Percentiles rank a stretch among this genome's conserved stretches.
phyloP scores from a whole-genome alignment of 2,888 invertebrate genomes.

The Microctonus brassicae region DNA sequence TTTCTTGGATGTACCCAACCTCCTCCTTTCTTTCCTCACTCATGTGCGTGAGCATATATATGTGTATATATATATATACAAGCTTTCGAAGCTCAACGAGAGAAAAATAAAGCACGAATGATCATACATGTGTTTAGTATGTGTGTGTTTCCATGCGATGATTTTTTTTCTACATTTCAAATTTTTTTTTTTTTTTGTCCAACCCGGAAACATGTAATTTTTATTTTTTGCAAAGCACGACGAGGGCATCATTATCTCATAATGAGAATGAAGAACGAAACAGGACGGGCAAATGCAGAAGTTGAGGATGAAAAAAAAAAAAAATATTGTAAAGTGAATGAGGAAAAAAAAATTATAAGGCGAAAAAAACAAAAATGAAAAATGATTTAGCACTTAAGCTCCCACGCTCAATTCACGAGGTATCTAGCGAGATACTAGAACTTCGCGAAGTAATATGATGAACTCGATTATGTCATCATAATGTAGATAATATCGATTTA shows the following conservation, averaged over 20 bases:
- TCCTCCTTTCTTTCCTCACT: not conserved
- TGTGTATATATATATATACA: slow-evolving; percentile 19
- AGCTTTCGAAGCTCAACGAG: no score
- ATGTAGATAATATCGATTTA: slow-evolving; percentile 32
- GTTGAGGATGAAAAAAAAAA: slow-evolving; percentile 33
- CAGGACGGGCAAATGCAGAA: not conserved
- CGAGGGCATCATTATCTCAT: not conserved
- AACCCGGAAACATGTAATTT: not conserved
- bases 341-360: slow-evolving; percentile 20
- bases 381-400: slow-evolving; percentile 47
- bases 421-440: slow-evolving; percentile 43
- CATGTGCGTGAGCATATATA: not conserved
- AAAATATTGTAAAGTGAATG: slow-evolving; percentile 24
- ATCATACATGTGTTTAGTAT: not conserved
- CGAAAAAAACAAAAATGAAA: slow-evolving; percentile 29
- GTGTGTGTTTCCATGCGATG: not conserved
- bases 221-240: not conserved
- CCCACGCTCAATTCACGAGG: slow-evolving; percentile 48
- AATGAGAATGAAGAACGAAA: not conserved
- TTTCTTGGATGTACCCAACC: not conserved
- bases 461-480: slow-evolving; percentile 39
- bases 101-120: no score
- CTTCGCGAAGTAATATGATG: slow-evolving; percentile 42
- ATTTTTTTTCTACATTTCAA: not conserved
- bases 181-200: not conserved